Percentiles rank a stretch among this genome's conserved stretches.
Conservation (phyloP, 2,888 invertebrate species). For the Synanthedon myopaeformis region DNA sequence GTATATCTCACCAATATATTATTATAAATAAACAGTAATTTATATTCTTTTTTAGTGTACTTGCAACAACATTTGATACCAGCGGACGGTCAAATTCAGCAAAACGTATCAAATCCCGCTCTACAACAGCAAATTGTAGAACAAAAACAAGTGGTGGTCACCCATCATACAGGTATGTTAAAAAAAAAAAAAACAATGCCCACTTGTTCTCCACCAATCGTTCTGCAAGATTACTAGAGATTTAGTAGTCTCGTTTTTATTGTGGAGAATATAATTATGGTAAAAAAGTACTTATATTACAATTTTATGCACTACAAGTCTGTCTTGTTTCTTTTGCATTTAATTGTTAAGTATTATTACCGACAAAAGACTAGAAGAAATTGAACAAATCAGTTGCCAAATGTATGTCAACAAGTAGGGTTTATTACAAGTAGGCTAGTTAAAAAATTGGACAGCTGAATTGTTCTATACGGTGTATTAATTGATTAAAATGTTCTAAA, state of each 20-base stretch:
- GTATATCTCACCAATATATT: too few species aligned
- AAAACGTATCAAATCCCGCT: constrained; percentile 25
- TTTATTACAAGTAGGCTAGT: too few species aligned
- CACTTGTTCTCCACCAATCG: constrained; percentile 41
- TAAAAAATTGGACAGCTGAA: too few species aligned
- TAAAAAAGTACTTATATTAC: not conserved
- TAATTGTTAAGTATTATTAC: too few species aligned
- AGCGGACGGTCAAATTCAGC: constrained; percentile 42
- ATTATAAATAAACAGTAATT: too few species aligned
- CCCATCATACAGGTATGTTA: constrained; percentile 34
- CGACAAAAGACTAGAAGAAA: too few species aligned
- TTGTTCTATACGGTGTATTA: too few species aligned
- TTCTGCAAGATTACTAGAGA: constrained; percentile 57
- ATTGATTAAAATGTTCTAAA: too few species aligned
- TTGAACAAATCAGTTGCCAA: too few species aligned
- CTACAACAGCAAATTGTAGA: constrained; percentile 41
- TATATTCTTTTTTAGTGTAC: not conserved
- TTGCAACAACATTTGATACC: constrained; percentile 44
- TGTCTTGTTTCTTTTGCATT: too few species aligned
- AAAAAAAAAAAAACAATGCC: not conserved
- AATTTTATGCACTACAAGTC: too few species aligned
- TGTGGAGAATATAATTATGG: constrained; percentile 39
- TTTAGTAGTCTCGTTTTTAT: constrained; percentile 50
- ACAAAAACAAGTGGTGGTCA: constrained; percentile 39
- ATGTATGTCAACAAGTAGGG: too few species aligned